A percentile compares a stretch with the other conserved stretches of the same genome.
phyloP scores from a whole-genome alignment of 1,140 invertebrate species.

The Drosophila triauraria region DNA sequence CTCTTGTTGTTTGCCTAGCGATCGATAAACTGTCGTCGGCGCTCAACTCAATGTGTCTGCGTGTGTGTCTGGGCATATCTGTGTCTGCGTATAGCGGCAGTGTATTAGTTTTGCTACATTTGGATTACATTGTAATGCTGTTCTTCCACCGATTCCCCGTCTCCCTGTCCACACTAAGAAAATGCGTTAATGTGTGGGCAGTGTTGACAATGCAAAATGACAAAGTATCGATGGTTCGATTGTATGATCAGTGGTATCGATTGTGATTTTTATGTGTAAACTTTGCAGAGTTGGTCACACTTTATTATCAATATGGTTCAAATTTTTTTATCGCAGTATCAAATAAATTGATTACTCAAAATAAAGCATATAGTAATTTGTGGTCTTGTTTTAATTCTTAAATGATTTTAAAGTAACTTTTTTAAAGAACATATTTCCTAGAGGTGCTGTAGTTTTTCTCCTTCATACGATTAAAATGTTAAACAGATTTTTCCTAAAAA shows the following conservation, averaged over 20 bases:
- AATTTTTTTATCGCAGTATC: no score
- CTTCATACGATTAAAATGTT: no score
- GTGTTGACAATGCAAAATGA: conserved; percentile 2
- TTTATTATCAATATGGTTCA: not conserved
- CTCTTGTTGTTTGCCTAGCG: conserved; percentile 49
- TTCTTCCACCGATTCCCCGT: conserved; percentile 21
- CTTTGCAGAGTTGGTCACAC: not conserved
- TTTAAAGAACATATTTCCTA: no score
- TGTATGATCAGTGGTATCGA: not conserved
- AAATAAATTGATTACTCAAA: no score
- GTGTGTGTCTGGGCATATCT: conserved; percentile 29
- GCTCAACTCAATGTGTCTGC: conserved; percentile 39
- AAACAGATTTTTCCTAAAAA: no score
- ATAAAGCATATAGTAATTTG: no score
- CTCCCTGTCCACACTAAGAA: conserved; percentile 18
- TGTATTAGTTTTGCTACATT: conserved; percentile 25
- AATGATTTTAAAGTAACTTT: no score
- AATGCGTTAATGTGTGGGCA: conserved; percentile 24
- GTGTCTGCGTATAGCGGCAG: conserved; percentile 19
- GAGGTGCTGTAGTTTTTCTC: no score
- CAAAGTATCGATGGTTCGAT: conserved; percentile 1
- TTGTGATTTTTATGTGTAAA: not conserved
- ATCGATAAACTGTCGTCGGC: conserved; percentile 71
- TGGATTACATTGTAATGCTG: conserved; percentile 73
- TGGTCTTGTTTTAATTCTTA: no score